phyloP scores from a whole-genome alignment of 2,113 vertebrate species.

The Xerus inauris region DNA sequence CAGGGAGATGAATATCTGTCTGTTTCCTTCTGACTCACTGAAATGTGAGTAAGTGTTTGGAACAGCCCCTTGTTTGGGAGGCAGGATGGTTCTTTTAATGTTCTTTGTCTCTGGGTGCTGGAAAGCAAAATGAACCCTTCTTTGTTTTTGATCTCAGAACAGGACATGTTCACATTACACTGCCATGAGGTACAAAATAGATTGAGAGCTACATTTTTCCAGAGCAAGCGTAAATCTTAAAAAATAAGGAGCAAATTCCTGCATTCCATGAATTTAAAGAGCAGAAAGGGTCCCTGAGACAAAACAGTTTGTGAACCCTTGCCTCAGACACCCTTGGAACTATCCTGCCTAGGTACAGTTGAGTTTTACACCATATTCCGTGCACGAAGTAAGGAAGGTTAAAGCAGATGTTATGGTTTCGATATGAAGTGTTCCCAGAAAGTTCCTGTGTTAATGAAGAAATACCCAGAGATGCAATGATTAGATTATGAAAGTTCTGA shows the following conservation, averaged over 20 bases:
- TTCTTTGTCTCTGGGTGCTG: constrained; percentile 47
- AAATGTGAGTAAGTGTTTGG: constrained; percentile 66
- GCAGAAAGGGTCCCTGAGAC: not conserved
- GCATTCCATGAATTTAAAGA: not conserved
- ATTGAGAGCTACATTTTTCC: not conserved
- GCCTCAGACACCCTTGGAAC: not conserved
- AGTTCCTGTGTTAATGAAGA: too few relatives aligned
- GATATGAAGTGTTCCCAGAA: too few relatives aligned
- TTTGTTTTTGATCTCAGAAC: constrained; percentile 39
- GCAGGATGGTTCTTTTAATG: not conserved
- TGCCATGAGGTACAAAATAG: not conserved
- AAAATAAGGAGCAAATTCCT: not conserved
- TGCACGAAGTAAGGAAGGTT: not conserved
- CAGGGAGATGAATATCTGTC: constrained; percentile 64
- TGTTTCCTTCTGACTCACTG: constrained; percentile 78
- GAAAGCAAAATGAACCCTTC: not conserved
- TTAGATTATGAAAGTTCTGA: too few relatives aligned
- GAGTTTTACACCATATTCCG: not conserved
- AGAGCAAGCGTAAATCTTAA: not conserved
- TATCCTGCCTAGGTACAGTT: not conserved
- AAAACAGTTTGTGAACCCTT: not conserved
- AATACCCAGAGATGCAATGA: too few relatives aligned
- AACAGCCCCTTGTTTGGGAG: constrained; percentile 49
- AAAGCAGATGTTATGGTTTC: not conserved
- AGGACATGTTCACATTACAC: not conserved